phyloP scores from a whole-genome alignment of 1,140 invertebrate species.

The Glomeris maerens region DNA sequence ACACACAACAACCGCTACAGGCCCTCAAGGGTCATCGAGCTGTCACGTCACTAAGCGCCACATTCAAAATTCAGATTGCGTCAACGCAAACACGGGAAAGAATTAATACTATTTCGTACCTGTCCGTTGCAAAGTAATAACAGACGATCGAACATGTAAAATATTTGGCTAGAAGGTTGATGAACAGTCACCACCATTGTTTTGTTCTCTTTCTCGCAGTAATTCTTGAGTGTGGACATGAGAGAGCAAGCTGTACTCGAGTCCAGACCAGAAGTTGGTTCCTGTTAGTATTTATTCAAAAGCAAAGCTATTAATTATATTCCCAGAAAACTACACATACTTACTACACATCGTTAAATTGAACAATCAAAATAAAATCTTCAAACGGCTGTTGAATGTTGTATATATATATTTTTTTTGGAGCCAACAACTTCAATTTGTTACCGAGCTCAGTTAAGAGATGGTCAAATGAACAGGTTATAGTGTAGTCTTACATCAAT shows the following conservation, averaged over 20 bases:
- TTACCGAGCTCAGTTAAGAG: no score
- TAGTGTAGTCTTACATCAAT: constrained; percentile 55
- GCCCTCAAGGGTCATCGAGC: no score
- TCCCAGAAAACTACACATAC: neutral
- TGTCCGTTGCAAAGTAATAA: constrained; percentile 60
- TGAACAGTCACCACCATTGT: constrained; percentile 69
- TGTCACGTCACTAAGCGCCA: no score
- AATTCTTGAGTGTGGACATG: constrained; percentile 56
- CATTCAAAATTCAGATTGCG: no score
- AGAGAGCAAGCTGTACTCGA: constrained; percentile 63
- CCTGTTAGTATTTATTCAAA: no score
- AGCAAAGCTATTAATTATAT: neutral
- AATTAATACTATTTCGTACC: no score
- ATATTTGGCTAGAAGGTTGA: constrained; percentile 76
- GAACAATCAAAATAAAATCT: neutral
- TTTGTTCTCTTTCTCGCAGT: constrained; percentile 60
- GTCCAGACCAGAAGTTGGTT: constrained; percentile 71
- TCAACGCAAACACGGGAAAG: no score
- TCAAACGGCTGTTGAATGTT: no score
- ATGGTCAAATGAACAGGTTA: no score
- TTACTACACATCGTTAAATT: constrained; percentile 1
- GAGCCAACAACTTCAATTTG: no score
- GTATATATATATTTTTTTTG: no score
- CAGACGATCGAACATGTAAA: constrained; percentile 69
- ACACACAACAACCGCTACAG: no score